A percentile compares a stretch with the other conserved stretches of the same genome.
phyloP scores from a whole-genome alignment of 2,797 vertebrate species.

The Acipenser oxyrinchus region DNA sequence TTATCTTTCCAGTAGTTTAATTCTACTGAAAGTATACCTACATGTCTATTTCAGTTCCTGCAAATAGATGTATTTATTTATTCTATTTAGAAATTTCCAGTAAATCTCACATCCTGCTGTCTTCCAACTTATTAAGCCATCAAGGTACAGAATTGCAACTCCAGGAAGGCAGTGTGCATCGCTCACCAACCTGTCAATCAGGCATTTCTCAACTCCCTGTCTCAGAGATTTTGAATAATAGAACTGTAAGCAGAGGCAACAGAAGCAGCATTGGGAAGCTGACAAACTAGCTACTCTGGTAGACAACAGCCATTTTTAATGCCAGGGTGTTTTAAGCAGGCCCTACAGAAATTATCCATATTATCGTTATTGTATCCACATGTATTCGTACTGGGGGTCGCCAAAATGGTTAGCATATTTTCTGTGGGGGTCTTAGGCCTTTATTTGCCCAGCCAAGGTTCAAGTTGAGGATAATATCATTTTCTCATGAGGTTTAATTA shows the following conservation, averaged over 20 bases:
- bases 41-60: too few relatives aligned
- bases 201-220: not conserved
- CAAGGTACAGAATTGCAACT: not conserved
- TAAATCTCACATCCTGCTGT: not conserved
- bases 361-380: too few relatives aligned
- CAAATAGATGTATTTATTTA: too few relatives aligned
- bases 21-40: too few relatives aligned
- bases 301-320: not conserved
- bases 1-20: too few relatives aligned
- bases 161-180: not conserved
- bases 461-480: too few relatives aligned
- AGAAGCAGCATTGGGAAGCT: not conserved
- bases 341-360: not conserved
- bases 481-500: too few relatives aligned
- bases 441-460: too few relatives aligned
- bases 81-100: too few relatives aligned
- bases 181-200: constrained; percentile 1
- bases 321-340: not conserved
- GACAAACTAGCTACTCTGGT: constrained; percentile 1
- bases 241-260: not conserved
- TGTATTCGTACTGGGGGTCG: too few relatives aligned
- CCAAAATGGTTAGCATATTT: too few relatives aligned
- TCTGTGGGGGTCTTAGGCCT: too few relatives aligned
- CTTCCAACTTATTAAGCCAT: constrained; percentile 3
- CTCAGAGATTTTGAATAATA: not conserved